Base-by-base conservation (phyloP, 2,113 vertebrate genomes). In the Athene cunicularia region DNA sequence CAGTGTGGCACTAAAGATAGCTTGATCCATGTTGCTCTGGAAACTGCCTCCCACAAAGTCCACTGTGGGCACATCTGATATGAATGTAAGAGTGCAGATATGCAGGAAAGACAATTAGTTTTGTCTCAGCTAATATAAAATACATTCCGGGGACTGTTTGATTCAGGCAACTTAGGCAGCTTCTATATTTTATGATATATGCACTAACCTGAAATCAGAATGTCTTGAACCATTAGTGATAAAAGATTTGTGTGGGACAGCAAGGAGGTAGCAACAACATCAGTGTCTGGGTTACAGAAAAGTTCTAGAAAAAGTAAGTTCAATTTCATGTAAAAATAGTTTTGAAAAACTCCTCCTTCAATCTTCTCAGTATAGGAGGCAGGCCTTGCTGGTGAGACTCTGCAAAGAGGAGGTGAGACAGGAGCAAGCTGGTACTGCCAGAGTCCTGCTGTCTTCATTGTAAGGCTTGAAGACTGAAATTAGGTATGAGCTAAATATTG, bases 111-210 rank as follows among this genome's bases (percentile, higher is more conserved):
- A 13, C 47, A 60, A 67, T 74, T 64, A 77, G 21, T 50, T 95
- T 91, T 94, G 41, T 95, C 91, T 95, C 83, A 94, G 93, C 52
- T 92, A 45, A 83, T 83, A 60, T 50, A 96, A 88, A 96, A 79
- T 45, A 67, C 14, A 52, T 53, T 62, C 59, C 59, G 35, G 28
- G 27, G 59, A 90, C 55, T 74, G 28, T 68, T 72, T 52, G 9
- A 80, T 68, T 70, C n/a, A 70, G 67, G 43, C 21, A 45, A 59
- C 14, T 68, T 80, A 81, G 20, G 43, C 26, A 85, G 47, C 26
- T 93, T 53, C 18, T 80, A 7, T 58, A 73, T 86, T 74, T 71
- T 88, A 59, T 53, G 13, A 52, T 67, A 35, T 15, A 64, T 24
- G 16, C 2, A 6, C 26, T 67, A 71, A 71, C 41, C 23, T 70